Evolutionary conservation across 2,888 invertebrate genomes (phyloP).

Genomic region (Ellobium chinense): DNA sequence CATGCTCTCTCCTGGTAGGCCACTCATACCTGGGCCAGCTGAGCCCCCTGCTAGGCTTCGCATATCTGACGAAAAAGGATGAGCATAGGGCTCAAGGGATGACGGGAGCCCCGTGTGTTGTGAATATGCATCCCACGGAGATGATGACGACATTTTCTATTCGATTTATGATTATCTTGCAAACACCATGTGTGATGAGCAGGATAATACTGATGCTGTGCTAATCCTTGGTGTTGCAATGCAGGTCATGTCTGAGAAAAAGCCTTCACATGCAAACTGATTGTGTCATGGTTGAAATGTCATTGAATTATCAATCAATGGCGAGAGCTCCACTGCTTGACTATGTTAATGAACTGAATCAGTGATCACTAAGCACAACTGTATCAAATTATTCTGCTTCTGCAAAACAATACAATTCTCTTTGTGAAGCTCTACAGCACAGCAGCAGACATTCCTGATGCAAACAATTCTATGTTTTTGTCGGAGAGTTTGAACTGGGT

Average conservation of each 20-base stretch:
- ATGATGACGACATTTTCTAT: constrained; percentile 28
- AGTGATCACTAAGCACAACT: too few relatives aligned
- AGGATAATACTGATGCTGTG: neutral
- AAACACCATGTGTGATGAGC: neutral
- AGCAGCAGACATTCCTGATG: constrained; percentile 71
- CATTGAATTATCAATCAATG: too few relatives aligned
- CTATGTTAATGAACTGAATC: too few relatives aligned
- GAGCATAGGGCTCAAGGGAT: constrained; percentile 40
- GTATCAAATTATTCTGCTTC: neutral
- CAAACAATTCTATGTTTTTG: constrained; percentile 68
- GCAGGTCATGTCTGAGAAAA: neutral
- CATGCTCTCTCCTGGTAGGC: constrained; percentile 31
- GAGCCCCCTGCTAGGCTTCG: constrained; percentile 30
- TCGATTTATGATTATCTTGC: neutral
- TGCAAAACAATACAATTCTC: neutral
- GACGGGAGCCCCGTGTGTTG: constrained; percentile 40
- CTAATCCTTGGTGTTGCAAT: neutral
- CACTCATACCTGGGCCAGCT: constrained; percentile 34
- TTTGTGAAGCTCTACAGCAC: constrained; percentile 57
- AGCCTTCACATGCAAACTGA: neutral
- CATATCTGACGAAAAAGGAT: constrained; percentile 38
- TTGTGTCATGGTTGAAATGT: too few relatives aligned
- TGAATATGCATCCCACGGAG: constrained; percentile 46
- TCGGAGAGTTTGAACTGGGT: constrained; percentile 71
- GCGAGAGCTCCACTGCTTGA: too few relatives aligned